Conservation (phyloP, 2,888 invertebrate species). For the Campopleginae sp. region DNA sequence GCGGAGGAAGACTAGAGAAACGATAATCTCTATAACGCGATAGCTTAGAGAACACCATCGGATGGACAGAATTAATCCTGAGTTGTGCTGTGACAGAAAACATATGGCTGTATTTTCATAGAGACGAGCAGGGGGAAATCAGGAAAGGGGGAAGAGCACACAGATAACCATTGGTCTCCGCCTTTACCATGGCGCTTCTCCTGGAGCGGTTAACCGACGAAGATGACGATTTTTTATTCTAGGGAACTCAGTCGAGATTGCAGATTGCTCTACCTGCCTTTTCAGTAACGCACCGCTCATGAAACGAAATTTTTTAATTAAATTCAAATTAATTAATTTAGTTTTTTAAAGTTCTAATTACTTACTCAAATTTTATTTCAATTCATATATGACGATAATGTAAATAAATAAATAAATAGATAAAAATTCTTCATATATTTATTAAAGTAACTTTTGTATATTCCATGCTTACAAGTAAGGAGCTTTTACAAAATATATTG, state of each 20-base stretch:
- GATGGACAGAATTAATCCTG: neutral
- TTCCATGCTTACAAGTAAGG: neutral
- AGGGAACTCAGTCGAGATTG: neutral
- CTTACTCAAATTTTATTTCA: no score
- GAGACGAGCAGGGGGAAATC: neutral
- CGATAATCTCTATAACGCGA: neutral
- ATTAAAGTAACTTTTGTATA: neutral
- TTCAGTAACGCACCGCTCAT: no score
- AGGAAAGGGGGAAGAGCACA: neutral
- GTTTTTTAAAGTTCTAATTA: no score
- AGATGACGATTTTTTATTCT: neutral
- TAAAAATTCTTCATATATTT: neutral
- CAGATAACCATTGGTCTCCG: neutral
- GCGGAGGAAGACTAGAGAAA: neutral
- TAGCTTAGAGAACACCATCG: neutral
- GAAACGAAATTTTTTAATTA: no score
- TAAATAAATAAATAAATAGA: neutral
- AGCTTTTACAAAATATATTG: constrained; percentile 15
- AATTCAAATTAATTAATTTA: no score
- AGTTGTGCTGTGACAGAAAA: constrained; percentile 7
- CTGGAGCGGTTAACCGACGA: neutral
- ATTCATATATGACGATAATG: neutral
- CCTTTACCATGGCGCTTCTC: neutral
- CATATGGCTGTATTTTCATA: neutral
- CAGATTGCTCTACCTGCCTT: neutral